These are phyloP conservation scores for Torymus aiolomorphi DNA, from an alignment of 2,888 invertebrate species.

Conservation along the genomic window DNA sequence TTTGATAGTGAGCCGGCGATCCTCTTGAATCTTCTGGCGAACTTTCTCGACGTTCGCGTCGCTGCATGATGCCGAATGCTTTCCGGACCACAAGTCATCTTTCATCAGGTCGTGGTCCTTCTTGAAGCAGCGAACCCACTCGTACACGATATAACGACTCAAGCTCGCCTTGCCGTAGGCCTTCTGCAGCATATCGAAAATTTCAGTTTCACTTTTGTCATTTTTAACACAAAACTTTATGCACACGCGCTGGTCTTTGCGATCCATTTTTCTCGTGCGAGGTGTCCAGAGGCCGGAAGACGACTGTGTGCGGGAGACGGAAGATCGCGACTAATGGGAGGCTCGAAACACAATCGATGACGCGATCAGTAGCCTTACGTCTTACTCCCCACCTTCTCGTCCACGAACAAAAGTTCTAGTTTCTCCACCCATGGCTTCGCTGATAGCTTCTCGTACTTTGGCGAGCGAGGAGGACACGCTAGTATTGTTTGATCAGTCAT, in stretches of 20 bases:
- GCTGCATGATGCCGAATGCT: conserved; percentile 40
- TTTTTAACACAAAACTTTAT: conserved; percentile 55
- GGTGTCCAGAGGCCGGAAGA: not conserved
- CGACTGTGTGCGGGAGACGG: conserved; percentile 7
- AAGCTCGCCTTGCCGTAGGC: conserved; percentile 55
- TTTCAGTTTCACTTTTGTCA: conserved; percentile 48
- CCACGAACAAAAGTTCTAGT: conserved; percentile 30
- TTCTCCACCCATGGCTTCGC: conserved; percentile 18
- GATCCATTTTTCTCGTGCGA: conserved; percentile 36
- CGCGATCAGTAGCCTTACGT: not conserved
- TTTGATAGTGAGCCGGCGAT: conserved; percentile 44
- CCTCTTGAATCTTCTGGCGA: conserved; percentile 43
- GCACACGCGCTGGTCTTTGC: conserved; percentile 53
- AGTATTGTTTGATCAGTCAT: not conserved
- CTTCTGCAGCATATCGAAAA: conserved; percentile 54
- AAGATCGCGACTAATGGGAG: conserved; percentile 22
- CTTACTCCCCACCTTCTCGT: conserved; percentile 36
- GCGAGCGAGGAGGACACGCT: not conserved
- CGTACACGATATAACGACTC: conserved; percentile 54
- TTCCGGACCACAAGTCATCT: conserved; percentile 59
- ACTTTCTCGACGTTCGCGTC: conserved; percentile 49
- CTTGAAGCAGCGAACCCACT: conserved; percentile 56
- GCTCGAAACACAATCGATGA: not conserved
- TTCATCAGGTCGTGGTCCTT: conserved; percentile 58
- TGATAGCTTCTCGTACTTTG: not conserved